A percentile compares a stretch with the other conserved stretches of the same genome.
These are phyloP conservation scores for Jordanella pulchra DNA, from an alignment of 2,797 vertebrate species.

Conservation along the genomic window DNA sequence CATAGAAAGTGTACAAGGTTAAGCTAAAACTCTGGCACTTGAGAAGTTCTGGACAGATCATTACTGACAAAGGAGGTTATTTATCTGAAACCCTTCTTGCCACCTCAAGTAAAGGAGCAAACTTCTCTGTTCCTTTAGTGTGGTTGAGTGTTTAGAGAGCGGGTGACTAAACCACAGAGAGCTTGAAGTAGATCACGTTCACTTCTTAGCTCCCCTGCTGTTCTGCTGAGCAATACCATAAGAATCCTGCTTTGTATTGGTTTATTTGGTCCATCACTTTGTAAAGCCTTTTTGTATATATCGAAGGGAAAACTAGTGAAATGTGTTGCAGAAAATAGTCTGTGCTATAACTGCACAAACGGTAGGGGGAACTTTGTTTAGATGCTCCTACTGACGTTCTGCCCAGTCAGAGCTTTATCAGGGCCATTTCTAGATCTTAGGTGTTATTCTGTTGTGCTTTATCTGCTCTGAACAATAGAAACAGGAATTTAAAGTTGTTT, in stretches of 20 bases:
- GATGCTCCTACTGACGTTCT: neutral
- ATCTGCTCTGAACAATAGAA: neutral
- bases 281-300: constrained; percentile 14
- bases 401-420: neutral
- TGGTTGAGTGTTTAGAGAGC: too few species aligned
- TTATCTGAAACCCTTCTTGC: too few species aligned
- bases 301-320: constrained; percentile 4
- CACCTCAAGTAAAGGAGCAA: too few species aligned
- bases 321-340: neutral
- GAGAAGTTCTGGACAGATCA: too few species aligned
- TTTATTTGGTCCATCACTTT: constrained; percentile 22
- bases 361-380: neutral
- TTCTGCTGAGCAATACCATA: constrained; percentile 9
- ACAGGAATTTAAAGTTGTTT: too few species aligned
- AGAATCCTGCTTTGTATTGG: constrained; percentile 26
- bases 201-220: constrained; percentile 18
- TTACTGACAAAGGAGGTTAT: neutral
- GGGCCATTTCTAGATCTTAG: neutral
- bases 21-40: too few species aligned
- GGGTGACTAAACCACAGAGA: too few species aligned
- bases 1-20: too few species aligned
- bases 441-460: neutral
- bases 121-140: too few species aligned
- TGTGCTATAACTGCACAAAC: neutral
- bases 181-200: neutral